phyloP scores from a whole-genome alignment of 1,140 invertebrate genomes.

The Drosophila jambulina region DNA sequence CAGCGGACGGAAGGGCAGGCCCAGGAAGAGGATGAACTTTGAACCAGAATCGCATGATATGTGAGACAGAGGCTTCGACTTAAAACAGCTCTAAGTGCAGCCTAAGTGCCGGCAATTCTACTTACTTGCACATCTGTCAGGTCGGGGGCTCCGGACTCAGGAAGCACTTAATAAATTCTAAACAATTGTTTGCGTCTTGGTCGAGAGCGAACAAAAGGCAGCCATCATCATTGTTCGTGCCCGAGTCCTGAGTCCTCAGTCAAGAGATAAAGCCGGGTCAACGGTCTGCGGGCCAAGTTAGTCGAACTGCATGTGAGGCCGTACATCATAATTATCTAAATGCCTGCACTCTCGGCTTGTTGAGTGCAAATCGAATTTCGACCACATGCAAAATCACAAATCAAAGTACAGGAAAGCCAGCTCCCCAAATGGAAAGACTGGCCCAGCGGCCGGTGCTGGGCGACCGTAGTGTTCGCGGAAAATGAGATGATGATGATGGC shows the following conservation, averaged over 20 bases:
- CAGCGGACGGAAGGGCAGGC: slow-evolving; percentile 8
- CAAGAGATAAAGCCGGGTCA: slow-evolving; percentile 40
- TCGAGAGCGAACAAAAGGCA: slow-evolving; percentile 62
- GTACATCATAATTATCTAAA: slow-evolving; percentile 60
- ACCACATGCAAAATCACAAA: slow-evolving; percentile 42
- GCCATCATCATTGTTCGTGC: slow-evolving; percentile 43
- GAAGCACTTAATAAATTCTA: slow-evolving; percentile 81
- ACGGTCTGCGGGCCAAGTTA: slow-evolving; percentile 44
- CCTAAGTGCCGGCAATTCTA: slow-evolving; percentile 49
- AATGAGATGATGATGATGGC: slow-evolving; percentile 19
- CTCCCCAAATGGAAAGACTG: slow-evolving; percentile 23
- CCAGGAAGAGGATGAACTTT: slow-evolving; percentile 55
- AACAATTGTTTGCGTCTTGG: slow-evolving; percentile 63
- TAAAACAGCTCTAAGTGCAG: slow-evolving; percentile 58
- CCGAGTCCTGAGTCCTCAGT: background rate
- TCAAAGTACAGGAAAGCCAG: slow-evolving; percentile 13
- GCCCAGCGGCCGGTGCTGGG: too few species aligned
- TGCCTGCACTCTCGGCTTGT: slow-evolving; percentile 22
- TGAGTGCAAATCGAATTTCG: slow-evolving; percentile 68
- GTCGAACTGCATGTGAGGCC: slow-evolving; percentile 1
- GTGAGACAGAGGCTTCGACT: slow-evolving; percentile 26
- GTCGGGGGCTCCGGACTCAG: slow-evolving; percentile 40
- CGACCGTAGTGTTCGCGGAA: slow-evolving; percentile 8
- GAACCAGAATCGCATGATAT: slow-evolving; percentile 37
- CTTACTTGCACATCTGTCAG: slow-evolving; percentile 46